Evolutionary conservation across 2,113 vertebrate species (phyloP), one percentile per base, ranked within the genome.

Genomic region (Marmota flaviventris): DNA sequence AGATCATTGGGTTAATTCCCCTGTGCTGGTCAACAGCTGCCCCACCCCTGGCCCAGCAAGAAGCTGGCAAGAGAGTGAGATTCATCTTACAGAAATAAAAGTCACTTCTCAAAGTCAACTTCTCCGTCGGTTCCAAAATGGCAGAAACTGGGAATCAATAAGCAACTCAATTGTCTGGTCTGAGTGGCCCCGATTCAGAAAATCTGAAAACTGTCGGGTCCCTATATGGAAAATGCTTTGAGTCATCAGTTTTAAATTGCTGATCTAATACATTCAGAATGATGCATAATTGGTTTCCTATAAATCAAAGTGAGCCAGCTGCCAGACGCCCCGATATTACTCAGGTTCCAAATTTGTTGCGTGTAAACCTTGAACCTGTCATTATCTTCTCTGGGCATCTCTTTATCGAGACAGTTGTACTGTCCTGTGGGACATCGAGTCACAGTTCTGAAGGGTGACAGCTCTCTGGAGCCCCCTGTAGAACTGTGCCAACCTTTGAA

Each of bases 301-400:
- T 81, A 93, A 94, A 94, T 88, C 89, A 82, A 85, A 85, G 76
- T 4, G 17, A 96, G 25, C 91, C 82, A 88, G 91, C 88, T 95
- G 65, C 51, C 10, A 2, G 91, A 95, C 2, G 83, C 91, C 61
- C 61, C 1, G 6, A 51, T 48, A 70, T 97, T 78, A 89, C 89
- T 85, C 91, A 53, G 82, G 93, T 93, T 93, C 53, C 89, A 77
- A 91, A 89, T 79, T 27, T 77, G n/a, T 17, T 45, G 63, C n/a
- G n/a, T 63, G 22, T 86, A 89, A 96, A 83, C 89, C 65, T 39
- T 0, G 20, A 83, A 34, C 48, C 73, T 92, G 75, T 53, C 79
- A 79, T 91, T 95, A 95, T 77, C 82, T 93, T 63, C 58, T 16
- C 25, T 1, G 18, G 51, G 70, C 17, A 8, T 87, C 45, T 65